Conservation (phyloP, 2,797 vertebrate species). For the Echeneis naucrates region DNA sequence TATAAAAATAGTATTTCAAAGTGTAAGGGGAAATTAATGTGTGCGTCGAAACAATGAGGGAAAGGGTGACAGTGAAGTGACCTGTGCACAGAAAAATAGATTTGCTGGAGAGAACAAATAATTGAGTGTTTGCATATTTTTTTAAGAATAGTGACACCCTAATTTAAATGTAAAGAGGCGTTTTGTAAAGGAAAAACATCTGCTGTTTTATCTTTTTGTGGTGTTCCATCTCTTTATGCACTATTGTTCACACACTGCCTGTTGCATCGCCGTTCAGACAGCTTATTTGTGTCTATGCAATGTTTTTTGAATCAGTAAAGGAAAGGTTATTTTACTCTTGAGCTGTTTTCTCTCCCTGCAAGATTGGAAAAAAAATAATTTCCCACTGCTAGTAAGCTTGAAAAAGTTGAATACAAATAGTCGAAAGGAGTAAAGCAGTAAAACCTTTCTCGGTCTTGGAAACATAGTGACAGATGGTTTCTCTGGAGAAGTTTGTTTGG, state of each 20-base stretch:
- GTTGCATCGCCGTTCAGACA: constrained; percentile 18
- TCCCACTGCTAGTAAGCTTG: constrained; percentile 16
- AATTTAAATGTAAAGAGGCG: background rate
- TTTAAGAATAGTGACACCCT: background rate
- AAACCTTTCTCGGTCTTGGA: background rate
- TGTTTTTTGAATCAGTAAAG: constrained; percentile 50
- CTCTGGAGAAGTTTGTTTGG: background rate
- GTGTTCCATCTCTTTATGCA: background rate
- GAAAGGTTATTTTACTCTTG: constrained; percentile 51
- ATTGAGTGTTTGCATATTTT: constrained; percentile 11
- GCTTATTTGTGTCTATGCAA: constrained; percentile 31
- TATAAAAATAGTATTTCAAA: constrained; percentile 15
- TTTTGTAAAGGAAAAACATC: background rate
- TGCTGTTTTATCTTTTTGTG: constrained; percentile 17
- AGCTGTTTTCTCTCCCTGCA: constrained; percentile 40
- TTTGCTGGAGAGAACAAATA: background rate
- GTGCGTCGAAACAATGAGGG: constrained; percentile 20
- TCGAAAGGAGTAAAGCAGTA: background rate
- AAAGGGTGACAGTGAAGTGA: background rate
- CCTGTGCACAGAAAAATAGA: background rate
- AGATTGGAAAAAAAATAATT: constrained; percentile 44
- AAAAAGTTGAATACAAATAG: constrained; percentile 14
- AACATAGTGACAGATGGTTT: background rate
- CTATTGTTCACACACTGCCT: background rate
- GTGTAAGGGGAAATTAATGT: constrained; percentile 4